These are phyloP conservation scores for Hyles euphorbiae DNA, from an alignment of 1,140 invertebrate species.

Conservation along the genomic window DNA sequence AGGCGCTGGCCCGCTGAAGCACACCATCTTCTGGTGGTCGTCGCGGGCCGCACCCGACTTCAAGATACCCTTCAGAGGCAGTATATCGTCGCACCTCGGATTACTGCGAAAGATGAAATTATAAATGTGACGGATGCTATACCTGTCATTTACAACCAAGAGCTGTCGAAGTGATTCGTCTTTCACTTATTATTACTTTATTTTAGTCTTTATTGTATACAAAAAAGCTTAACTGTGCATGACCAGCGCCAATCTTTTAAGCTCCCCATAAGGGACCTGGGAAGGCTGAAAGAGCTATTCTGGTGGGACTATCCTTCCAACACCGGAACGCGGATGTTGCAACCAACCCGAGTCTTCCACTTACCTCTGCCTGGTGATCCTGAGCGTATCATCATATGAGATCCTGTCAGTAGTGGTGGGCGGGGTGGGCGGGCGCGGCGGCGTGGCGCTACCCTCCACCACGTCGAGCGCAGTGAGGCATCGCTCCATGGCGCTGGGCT, in stretches of 20 bases:
- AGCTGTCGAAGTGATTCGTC: too few species aligned
- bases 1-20: conserved; percentile 55
- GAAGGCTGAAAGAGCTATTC: too few species aligned
- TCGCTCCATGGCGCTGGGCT: conserved; percentile 66
- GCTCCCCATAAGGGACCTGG: too few species aligned
- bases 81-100: conserved; percentile 46
- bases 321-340: too few species aligned
- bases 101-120: conserved; percentile 31
- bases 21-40: conserved; percentile 66
- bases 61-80: conserved; percentile 60
- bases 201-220: too few species aligned
- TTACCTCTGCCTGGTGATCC: conserved; percentile 37
- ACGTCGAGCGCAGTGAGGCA: conserved; percentile 64
- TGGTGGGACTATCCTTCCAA: too few species aligned
- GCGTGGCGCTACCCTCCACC: conserved; percentile 51
- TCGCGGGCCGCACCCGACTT: conserved; percentile 53
- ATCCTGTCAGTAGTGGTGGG: conserved; percentile 49
- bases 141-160: too few species aligned
- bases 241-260: too few species aligned
- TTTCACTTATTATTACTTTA: too few species aligned
- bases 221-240: too few species aligned
- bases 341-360: too few species aligned
- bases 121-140: too few species aligned
- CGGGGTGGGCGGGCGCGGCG: conserved; percentile 42
- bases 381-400: conserved; percentile 51